A percentile compares a stretch with the other conserved stretches of the same genome.
Conservation (phyloP, 2,113 vertebrate genomes). For the Burhinus bistriatus region DNA sequence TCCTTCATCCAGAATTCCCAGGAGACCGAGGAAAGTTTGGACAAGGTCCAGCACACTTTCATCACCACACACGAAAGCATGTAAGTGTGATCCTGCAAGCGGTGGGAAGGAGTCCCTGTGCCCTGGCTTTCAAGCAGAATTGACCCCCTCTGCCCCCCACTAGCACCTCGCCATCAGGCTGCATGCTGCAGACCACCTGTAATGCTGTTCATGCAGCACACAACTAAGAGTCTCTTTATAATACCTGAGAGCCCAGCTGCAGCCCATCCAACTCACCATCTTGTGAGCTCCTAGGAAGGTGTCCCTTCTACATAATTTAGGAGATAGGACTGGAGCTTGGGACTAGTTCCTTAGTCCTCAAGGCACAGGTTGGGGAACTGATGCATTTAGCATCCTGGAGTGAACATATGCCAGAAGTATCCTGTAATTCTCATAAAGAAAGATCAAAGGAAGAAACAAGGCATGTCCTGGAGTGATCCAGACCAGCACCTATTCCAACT, state of each 20-base stretch:
- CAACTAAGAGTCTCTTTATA: background rate
- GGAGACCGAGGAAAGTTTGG: conserved; percentile 77
- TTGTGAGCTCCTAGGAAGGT: background rate
- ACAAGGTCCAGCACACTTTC: conserved; percentile 73
- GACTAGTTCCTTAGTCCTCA: background rate
- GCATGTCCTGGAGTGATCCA: background rate
- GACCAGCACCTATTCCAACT: background rate
- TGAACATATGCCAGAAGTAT: background rate
- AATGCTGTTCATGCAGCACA: background rate
- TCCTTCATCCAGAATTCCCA: conserved; percentile 84
- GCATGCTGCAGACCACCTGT: accelerated
- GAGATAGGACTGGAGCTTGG: background rate
- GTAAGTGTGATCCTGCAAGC: conserved; percentile 66
- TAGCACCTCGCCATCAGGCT: background rate
- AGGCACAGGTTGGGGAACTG: background rate
- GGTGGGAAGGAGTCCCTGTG: background rate
- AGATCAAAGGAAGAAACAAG: background rate
- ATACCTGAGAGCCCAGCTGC: background rate
- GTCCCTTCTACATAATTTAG: background rate
- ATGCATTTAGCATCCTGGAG: background rate
- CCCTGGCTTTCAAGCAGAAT: background rate
- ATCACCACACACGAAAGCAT: conserved; percentile 71
- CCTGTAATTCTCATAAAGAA: background rate
- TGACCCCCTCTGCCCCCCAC: background rate
- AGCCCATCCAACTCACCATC: background rate